Evolutionary conservation across 2,113 vertebrate species (phyloP), one percentile per base, ranked within the genome.

Genomic region (Ochotona princeps): DNA sequence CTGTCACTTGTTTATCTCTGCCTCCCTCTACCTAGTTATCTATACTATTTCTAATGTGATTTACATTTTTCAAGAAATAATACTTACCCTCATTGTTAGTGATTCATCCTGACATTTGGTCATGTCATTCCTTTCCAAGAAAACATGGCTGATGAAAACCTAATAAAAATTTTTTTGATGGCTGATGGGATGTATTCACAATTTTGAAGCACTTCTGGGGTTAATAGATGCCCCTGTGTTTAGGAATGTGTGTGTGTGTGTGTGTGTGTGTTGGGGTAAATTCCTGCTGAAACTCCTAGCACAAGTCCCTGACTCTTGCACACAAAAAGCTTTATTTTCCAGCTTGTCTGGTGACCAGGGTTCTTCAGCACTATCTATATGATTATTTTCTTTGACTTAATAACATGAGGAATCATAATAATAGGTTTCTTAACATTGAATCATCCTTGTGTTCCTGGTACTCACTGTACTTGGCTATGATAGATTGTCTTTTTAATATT

Each of bases 371-470:
- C 38, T 38, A 35, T 74, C 74, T 44, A 51, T 49, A 85, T 30
- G 38, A 51, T 23, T 61, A 10, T 66, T 26, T 18, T 35, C 47
- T 92, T 86, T 70, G 79, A 84, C 74, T 35, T 72, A 23, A 57
- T 69, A 69, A 75, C 67, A 38, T 51, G 78, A 47, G 54, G 65
- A 75, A 28, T 92, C 54, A 32, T 80, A 81, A 61, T 81, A 72
- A 25, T n/a, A 65, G 15, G 32, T 90, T 96, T 92, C 83, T 65
- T 57, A 78, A 49, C 75, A 35, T 20, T 69, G 83, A 85, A 81
- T 78, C 91, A 65, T 85, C 25, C 57, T 47, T 85, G 73, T 74
- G 38, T 82, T 92, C 86, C 66, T 90, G 69, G 88, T 88, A 92
- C 66, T 49, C 47, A 72, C 82, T 78, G 7, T 17, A 26, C 88